Evolutionary conservation across 92 coral and sea anemone genomes (phyloP), one percentile per base, ranked within the genome.

Genomic region (Blastomussa wellsi): DNA sequence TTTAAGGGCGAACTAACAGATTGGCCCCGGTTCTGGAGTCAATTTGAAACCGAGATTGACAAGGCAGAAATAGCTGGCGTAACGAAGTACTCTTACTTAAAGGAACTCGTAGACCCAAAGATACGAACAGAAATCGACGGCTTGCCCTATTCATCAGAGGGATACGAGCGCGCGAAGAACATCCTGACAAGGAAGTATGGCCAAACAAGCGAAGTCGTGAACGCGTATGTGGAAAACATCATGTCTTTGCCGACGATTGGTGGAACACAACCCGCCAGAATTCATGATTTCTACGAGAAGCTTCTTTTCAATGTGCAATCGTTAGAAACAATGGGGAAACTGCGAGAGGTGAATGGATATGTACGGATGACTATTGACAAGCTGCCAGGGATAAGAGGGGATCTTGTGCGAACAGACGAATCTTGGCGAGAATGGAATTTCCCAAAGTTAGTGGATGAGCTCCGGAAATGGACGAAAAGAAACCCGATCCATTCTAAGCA

Each of bases 21-120:
- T 31, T 78, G 89, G 89, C 89, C 41, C 47, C 76, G 81, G 37
- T 86, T 90, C 76, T 90, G 89, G 89, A 85, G 81, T 26, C 87
- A 90, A 24, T 90, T 90, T 52, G 67, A 71, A 17, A 80, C 88
- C 55, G 76, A 82, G 19, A 78, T 89, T 28, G 89, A 87, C 26
- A 33, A 33, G 42, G 24, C 85, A 9, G 80, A 71, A 28, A 35
- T 88, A 62, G 51, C 82, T 17, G 87, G 76, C 20, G 85, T 81
- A 26, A 82, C 82, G 17, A 88, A 88, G 73, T 88, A 74, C 76
- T 49, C 87, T 19, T 82, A 82, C 49, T 68, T 88, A 39, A 81
- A 78, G 31, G 84, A 88, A 64, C 68, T 88, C 32, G 53, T 82
- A 3, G 82, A 74, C 36, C 82, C 53, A 15, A 88, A 82, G 71